A percentile compares a stretch with the other conserved stretches of the same genome.
phyloP scores from a whole-genome alignment of 2,797 vertebrate genomes.

The Coregonus sp. region DNA sequence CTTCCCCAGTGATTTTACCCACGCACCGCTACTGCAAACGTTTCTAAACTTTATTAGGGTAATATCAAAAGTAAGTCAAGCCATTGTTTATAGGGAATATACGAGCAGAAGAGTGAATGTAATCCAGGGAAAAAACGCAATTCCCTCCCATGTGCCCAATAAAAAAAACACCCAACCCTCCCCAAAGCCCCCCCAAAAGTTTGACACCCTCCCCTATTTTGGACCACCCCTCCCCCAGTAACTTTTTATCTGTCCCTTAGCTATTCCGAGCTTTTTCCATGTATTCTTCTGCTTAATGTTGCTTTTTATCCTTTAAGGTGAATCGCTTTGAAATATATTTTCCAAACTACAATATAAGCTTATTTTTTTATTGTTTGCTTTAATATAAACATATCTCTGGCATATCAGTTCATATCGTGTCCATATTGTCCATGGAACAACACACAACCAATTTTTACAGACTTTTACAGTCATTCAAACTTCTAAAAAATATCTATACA shows the following conservation, averaged over 20 bases:
- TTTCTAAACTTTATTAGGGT: no score
- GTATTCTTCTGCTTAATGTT: not conserved
- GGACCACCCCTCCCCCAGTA: no score
- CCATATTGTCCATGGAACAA: not conserved
- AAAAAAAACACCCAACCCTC: no score
- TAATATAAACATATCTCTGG: not conserved
- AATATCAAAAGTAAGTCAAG: no score
- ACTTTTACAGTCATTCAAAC: not conserved
- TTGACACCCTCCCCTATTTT: no score
- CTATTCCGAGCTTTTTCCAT: not conserved
- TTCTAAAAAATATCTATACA: not conserved
- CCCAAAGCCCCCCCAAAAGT: no score
- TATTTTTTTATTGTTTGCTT: not conserved
- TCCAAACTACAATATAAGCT: not conserved
- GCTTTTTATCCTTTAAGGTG: not conserved
- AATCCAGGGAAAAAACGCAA: no score
- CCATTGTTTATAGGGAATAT: no score
- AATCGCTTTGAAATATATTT: not conserved
- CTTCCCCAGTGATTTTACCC: no score
- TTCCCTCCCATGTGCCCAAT: no score
- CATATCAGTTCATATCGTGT: not conserved
- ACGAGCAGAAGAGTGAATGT: no score
- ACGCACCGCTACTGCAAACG: no score
- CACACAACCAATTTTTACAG: not conserved
- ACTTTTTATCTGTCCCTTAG: not conserved